Evolutionary conservation across 2,113 vertebrate genomes (phyloP).

Genomic region (Phaethornis superciliosus): DNA sequence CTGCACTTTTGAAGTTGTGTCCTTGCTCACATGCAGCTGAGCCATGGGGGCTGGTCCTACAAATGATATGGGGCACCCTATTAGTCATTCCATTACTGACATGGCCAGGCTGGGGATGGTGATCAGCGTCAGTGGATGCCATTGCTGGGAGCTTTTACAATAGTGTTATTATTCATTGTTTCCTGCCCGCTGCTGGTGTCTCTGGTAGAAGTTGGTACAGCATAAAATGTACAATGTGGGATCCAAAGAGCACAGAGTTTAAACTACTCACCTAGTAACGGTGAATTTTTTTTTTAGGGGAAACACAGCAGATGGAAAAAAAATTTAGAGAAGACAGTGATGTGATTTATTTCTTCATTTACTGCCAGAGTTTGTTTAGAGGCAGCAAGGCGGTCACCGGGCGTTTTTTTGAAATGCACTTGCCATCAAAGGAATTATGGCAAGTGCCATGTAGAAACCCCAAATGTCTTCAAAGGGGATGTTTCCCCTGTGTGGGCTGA

Average conservation of each 20-base stretch:
- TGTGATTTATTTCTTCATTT: conserved; percentile 33
- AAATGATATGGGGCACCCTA: not conserved
- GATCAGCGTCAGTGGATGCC: conserved; percentile 15
- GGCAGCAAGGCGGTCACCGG: not conserved
- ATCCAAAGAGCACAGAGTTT: not conserved
- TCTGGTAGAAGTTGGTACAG: not conserved
- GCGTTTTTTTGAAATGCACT: not conserved
- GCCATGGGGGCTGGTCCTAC: not conserved
- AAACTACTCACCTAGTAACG: not conserved
- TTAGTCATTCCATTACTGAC: conserved; percentile 13
- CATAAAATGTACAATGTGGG: not conserved
- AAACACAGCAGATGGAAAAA: not conserved
- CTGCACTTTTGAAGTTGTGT: not conserved
- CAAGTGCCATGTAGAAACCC: not conserved
- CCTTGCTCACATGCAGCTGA: not conserved
- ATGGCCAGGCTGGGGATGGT: not conserved
- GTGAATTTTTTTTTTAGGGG: not conserved
- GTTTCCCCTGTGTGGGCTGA: conserved; percentile 63
- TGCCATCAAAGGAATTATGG: conserved; percentile 1
- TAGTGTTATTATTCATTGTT: conserved; percentile 56
- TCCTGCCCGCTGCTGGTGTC: conserved; percentile 1
- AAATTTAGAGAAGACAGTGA: not conserved
- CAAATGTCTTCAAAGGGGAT: conserved; percentile 61
- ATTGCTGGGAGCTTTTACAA: conserved; percentile 17
- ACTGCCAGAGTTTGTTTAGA: conserved; percentile 17